phyloP scores from a whole-genome alignment of 2,888 invertebrate species.

The Cephus nigrinus region DNA sequence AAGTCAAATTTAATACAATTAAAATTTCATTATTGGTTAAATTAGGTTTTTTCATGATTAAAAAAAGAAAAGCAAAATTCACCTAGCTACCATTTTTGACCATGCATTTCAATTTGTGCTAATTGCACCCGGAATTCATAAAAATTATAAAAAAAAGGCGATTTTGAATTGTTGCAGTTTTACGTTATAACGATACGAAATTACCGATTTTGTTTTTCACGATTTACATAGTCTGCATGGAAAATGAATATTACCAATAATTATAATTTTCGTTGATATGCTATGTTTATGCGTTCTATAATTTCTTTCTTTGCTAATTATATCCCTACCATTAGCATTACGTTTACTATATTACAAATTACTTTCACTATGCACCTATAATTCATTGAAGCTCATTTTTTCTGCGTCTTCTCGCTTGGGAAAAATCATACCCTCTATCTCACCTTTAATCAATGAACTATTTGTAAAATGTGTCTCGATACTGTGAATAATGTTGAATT shows the following conservation, averaged over 20 bases:
- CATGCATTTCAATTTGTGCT: not conserved
- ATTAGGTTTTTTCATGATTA: not conserved
- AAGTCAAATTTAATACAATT: not conserved
- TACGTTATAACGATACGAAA: not conserved
- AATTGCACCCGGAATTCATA: not conserved
- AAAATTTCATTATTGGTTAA: not conserved
- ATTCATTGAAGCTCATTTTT: constrained; percentile 27
- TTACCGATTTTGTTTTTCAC: not conserved
- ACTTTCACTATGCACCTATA: constrained; percentile 25
- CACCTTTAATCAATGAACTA: not conserved
- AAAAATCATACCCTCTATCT: not conserved
- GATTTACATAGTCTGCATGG: not conserved
- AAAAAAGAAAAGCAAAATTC: not conserved
- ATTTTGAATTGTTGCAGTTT: not conserved
- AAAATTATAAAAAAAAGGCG: not conserved
- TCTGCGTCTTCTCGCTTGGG: constrained; percentile 23
- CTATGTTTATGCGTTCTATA: constrained; percentile 24
- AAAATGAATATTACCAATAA: not conserved
- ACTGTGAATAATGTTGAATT: not conserved
- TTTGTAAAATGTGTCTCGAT: not conserved
- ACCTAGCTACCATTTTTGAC: not conserved
- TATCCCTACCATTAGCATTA: not conserved
- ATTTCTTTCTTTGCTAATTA: not conserved
- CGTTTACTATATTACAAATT: constrained; percentile 22
- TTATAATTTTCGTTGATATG: constrained; percentile 30